Percentiles rank a stretch among this genome's conserved stretches.
These are phyloP conservation scores for Chrysemys picta DNA, from an alignment of 2,113 vertebrate genomes.

Conservation along the genomic window DNA sequence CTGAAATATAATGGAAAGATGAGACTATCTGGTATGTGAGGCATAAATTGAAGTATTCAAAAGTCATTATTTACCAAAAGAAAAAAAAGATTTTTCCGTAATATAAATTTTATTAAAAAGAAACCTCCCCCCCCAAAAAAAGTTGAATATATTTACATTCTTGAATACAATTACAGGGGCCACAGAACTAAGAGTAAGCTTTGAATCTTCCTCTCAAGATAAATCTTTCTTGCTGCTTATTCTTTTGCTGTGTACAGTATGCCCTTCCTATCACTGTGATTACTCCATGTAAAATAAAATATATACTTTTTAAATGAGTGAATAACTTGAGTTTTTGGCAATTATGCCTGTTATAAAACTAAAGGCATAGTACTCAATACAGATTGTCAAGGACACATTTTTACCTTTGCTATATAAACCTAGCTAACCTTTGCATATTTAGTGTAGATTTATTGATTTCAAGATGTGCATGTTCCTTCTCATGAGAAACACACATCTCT, in stretches of 20 bases:
- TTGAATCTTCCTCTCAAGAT: constrained; percentile 33
- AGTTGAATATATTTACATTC: constrained; percentile 26
- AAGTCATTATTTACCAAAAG: neutral
- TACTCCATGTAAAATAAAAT: constrained; percentile 2
- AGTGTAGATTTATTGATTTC: neutral
- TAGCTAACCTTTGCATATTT: neutral
- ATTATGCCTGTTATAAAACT: neutral
- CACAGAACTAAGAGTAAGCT: constrained; percentile 8
- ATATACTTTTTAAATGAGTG: neutral
- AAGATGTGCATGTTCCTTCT: neutral
- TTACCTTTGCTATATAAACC: neutral
- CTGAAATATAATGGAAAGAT: constrained; percentile 51
- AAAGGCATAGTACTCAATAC: neutral
- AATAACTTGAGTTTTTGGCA: neutral
- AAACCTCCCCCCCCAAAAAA: neutral
- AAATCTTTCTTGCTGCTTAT: neutral
- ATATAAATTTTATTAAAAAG: neutral
- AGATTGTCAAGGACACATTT: neutral
- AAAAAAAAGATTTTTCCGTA: neutral
- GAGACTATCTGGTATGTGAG: constrained; percentile 27
- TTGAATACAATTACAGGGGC: constrained; percentile 43
- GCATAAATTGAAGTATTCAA: constrained; percentile 44
- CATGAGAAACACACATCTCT: neutral
- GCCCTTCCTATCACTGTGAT: neutral
- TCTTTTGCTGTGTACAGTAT: constrained; percentile 1